Base-by-base conservation (phyloP, 2,888 invertebrate species). In the Odontocerum albicorne region DNA sequence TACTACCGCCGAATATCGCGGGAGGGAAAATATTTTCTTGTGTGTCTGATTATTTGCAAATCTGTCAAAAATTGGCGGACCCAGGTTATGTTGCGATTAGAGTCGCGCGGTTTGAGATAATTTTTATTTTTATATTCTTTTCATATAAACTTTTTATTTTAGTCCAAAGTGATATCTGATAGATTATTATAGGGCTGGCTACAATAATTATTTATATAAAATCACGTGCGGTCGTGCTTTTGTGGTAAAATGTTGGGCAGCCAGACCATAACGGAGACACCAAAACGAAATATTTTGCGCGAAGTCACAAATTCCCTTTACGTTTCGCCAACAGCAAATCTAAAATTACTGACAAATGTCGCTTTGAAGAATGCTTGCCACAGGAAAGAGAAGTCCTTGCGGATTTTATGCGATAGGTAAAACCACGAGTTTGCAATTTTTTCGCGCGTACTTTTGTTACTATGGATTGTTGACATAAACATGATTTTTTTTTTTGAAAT, bases 261-360 rank as follows among this genome's bases (percentile, higher is more conserved):
- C 10, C 27, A 27, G 27, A 27, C 27, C 27, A 27, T 27, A 27
- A 27, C 52, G 67, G 73, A 70, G 67, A 78, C 78, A 65, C 79
- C 79, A 54, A 79, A 79, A 70, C 74, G 79, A 61, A 75, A 70
- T 66, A 77, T 77, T 55, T 73, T 82, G 47, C 74, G 77, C 49
- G 81, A 81, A 70, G 74, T 82, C 46, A 80, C 80, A 35, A 81
- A 81, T 66, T 72, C 77, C 10, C 68, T 74, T 21, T 72, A 70
- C 57, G 76, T 84, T 13, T 85, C 86, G 15, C 86, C 86, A 16
- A 85, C 81, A 52, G 84, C 85, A 61, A 86, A 86, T 71, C 74
- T 86, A 42, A 83, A 84, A 70, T 71, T 86, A 63, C 70, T 86
- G 59, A 85, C 84, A 4, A 83, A 81, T 71, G 82, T 85, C 49